Percentiles rank a stretch among this genome's conserved stretches.
Evolutionary conservation across 2,113 vertebrate genomes (phyloP).

Genomic region (Esox niger): DNA sequence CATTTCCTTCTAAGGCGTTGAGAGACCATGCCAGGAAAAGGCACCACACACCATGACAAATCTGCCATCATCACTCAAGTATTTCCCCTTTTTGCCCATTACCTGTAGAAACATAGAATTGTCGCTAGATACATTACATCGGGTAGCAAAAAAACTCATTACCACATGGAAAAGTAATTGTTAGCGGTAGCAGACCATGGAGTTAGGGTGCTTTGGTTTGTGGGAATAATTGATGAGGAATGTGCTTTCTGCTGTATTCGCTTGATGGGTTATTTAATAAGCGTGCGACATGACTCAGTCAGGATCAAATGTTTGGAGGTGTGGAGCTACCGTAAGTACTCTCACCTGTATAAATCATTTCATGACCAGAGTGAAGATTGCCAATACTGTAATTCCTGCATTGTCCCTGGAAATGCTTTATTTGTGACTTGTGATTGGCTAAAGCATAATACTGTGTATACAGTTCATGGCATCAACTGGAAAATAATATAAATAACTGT

Average conservation of each 20-base stretch:
- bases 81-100: too few species aligned
- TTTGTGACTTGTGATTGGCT: background rate
- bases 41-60: too few species aligned
- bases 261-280: background rate
- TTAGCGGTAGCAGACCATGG: background rate
- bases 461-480: background rate
- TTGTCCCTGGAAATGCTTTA: background rate
- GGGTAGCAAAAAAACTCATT: background rate
- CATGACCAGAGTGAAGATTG: background rate
- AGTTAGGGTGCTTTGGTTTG: background rate
- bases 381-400: background rate
- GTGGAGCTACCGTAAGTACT: background rate
- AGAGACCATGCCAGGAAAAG: too few species aligned
- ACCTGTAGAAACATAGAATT: too few species aligned
- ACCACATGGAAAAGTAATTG: background rate
- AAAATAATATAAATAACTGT: background rate
- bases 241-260: background rate
- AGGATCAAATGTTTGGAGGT: background rate
- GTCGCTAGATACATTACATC: background rate
- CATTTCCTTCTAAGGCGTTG: too few species aligned
- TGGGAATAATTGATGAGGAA: background rate
- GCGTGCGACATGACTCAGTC: background rate
- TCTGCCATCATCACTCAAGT: too few species aligned
- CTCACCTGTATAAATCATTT: background rate
- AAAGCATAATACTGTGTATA: background rate